Conservation (phyloP, 35 echinoderm and acorn worm species). For the Apostichopus japonicus region DNA sequence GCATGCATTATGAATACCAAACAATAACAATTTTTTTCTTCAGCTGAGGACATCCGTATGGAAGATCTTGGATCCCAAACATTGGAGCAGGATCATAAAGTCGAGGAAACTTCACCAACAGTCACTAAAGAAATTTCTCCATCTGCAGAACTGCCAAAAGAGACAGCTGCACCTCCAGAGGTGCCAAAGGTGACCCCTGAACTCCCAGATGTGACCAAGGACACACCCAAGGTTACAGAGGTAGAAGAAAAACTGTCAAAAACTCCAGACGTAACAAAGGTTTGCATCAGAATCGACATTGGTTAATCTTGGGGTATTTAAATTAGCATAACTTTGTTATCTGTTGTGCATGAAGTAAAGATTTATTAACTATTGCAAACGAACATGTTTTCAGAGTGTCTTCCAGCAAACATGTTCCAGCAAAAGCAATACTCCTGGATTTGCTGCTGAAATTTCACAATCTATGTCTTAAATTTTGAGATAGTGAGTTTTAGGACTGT, state of each 20-base stretch:
- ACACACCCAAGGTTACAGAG: background rate
- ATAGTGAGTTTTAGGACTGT: no score
- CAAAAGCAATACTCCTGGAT: no score
- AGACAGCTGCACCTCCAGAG: background rate
- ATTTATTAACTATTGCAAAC: no score
- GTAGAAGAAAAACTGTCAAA: background rate
- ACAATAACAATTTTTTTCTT: conserved; percentile 22
- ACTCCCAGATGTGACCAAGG: conserved; percentile 4
- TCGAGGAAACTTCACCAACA: background rate
- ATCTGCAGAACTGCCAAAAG: background rate
- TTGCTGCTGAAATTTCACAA: no score
- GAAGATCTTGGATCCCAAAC: conserved; percentile 57
- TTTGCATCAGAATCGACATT: no score
- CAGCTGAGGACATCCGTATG: conserved; percentile 88
- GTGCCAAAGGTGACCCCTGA: background rate
- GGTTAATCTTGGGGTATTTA: no score
- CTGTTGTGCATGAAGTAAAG: no score
- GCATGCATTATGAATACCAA: no score
- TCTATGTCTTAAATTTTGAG: no score
- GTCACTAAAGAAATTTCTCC: conserved; percentile 1
- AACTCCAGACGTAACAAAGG: background rate
- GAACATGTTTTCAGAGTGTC: no score
- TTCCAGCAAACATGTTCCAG: no score
- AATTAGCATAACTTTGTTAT: no score
- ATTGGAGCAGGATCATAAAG: conserved; percentile 27